These are phyloP conservation scores for Xerus inauris DNA, from an alignment of 2,113 vertebrate genomes.

Conservation along the genomic window DNA sequence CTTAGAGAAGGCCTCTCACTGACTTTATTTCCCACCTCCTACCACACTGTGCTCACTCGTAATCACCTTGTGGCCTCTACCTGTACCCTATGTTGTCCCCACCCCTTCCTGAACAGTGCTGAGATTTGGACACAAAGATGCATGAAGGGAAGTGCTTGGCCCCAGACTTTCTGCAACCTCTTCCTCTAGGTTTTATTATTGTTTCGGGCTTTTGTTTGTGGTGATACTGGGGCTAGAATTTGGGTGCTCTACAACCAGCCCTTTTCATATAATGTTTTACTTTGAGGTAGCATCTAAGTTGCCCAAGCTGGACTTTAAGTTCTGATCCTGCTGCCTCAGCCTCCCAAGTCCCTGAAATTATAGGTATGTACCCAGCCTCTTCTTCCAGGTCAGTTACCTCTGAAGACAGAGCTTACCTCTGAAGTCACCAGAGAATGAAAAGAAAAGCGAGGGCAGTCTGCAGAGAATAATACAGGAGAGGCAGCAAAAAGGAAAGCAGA, in stretches of 20 bases:
- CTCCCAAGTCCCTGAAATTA: too few species aligned
- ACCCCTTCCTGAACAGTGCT: not conserved
- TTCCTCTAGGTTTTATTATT: not conserved
- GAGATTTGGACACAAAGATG: not conserved
- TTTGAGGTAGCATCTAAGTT: too few species aligned
- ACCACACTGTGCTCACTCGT: not conserved
- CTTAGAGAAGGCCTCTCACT: not conserved
- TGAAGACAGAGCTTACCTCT: not conserved
- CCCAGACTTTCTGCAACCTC: not conserved
- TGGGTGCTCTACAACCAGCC: too few species aligned
- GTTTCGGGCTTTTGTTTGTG: too few species aligned
- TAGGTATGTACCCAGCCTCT: not conserved
- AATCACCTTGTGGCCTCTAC: not conserved
- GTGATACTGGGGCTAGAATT: too few species aligned
- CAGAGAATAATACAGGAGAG: not conserved
- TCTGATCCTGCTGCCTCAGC: too few species aligned
- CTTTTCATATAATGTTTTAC: too few species aligned
- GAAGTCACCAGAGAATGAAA: not conserved
- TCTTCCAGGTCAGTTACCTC: not conserved
- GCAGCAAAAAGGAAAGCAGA: not conserved
- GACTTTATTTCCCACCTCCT: not conserved
- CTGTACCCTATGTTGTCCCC: not conserved
- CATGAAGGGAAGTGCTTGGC: not conserved
- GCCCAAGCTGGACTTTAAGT: too few species aligned
- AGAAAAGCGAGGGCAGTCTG: not conserved